Evolutionary conservation across 2,113 vertebrate genomes (phyloP).

Genomic region (Vidua macroura): DNA sequence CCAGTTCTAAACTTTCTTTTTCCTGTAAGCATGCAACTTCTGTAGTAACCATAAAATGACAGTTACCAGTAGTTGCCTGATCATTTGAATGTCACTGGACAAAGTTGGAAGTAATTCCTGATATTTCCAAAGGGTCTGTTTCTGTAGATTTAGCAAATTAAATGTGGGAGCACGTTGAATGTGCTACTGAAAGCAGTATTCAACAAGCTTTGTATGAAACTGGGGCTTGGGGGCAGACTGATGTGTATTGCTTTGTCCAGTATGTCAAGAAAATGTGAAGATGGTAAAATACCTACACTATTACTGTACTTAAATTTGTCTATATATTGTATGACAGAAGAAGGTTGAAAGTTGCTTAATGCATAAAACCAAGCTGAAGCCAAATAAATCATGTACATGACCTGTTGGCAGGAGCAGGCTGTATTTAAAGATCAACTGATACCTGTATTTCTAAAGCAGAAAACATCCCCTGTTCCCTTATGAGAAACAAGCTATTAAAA

Average conservation of each 20-base stretch:
- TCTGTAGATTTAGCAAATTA: background rate
- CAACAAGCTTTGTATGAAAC: background rate
- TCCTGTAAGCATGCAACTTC: conserved; percentile 1
- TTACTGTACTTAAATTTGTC: conserved; percentile 58
- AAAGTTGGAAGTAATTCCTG: background rate
- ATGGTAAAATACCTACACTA: conserved; percentile 17
- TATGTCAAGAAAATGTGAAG: conserved; percentile 51
- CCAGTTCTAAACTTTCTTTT: conserved; percentile 38
- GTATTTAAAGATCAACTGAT: conserved; percentile 53
- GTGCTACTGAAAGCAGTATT: background rate
- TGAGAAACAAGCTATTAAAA: conserved; percentile 68
- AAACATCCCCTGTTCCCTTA: conserved; percentile 52
- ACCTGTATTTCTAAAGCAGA: conserved; percentile 61
- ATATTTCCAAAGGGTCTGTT: conserved; percentile 9
- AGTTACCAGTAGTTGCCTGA: conserved; percentile 6
- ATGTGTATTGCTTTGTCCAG: background rate
- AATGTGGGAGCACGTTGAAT: background rate
- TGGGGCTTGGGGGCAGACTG: background rate
- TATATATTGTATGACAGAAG: conserved; percentile 47
- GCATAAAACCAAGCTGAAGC: conserved; percentile 51
- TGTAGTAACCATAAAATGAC: background rate
- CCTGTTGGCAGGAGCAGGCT: conserved; percentile 59
- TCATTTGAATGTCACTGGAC: conserved; percentile 33
- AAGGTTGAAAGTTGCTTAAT: conserved; percentile 50
- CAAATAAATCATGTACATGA: conserved; percentile 54